A percentile compares a stretch with the other conserved stretches of the same genome.
Evolutionary conservation across 2,888 invertebrate genomes (phyloP).

Genomic region (Latrodectus hesperus): DNA sequence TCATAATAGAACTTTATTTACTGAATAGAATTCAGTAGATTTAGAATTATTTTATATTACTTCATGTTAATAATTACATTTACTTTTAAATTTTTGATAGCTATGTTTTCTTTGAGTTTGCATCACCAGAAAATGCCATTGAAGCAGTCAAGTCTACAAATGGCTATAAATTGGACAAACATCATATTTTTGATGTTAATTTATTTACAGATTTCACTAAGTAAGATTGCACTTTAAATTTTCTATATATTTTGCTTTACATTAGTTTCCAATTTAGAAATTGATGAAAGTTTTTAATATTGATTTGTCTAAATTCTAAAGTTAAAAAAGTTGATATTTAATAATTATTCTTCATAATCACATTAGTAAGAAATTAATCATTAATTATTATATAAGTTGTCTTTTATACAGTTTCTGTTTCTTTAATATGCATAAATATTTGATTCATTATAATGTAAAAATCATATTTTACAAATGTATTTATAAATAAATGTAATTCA

Average conservation of each 20-base stretch:
- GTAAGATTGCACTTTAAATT: slow-evolving; percentile 77
- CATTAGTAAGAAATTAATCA: neutral
- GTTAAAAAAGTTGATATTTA: no score
- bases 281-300: no score
- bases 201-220: slow-evolving; percentile 96
- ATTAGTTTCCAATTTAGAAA: neutral
- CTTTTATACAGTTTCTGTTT: neutral
- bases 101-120: slow-evolving; percentile 94
- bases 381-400: neutral
- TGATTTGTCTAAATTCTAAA: no score
- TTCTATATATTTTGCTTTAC: neutral
- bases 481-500: neutral
- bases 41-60: no score
- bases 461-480: neutral
- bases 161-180: slow-evolving; percentile 95
- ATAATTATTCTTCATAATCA: neutral
- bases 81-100: slow-evolving; percentile 73
- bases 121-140: slow-evolving; percentile 86
- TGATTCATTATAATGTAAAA: neutral
- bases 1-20: no score
- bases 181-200: slow-evolving; percentile 94
- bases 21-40: no score
- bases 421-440: neutral
- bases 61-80: no score
- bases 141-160: slow-evolving; percentile 92